A percentile compares a stretch with the other conserved stretches of the same genome.
These are phyloP conservation scores for Lithophane leautieri DNA, from an alignment of 2,888 invertebrate genomes.

Conservation along the genomic window DNA sequence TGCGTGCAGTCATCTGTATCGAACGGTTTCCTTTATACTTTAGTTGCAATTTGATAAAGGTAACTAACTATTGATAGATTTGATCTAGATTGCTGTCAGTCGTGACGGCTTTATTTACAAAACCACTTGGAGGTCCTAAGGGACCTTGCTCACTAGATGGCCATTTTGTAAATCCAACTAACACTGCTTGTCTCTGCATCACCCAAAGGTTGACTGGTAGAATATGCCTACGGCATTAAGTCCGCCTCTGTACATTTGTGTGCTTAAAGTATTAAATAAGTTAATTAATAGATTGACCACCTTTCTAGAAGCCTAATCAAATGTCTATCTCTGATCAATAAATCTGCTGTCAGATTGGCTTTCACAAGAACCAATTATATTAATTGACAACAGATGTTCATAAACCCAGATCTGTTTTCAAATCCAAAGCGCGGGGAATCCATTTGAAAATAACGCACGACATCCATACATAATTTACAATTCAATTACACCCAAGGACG, in stretches of 20 bases:
- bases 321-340: neutral
- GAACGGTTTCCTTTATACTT: slow-evolving; percentile 29
- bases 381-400: neutral
- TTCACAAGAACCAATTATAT: neutral
- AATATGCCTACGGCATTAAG: neutral
- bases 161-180: neutral
- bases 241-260: neutral
- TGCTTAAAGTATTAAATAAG: neutral
- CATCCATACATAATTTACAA: slow-evolving; percentile 42
- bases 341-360: neutral
- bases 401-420: slow-evolving; percentile 5
- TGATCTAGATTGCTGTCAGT: slow-evolving; percentile 1
- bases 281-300: neutral
- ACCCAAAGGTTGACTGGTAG: neutral
- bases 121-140: no score
- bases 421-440: slow-evolving; percentile 13
- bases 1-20: slow-evolving; percentile 47
- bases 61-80: slow-evolving; percentile 9
- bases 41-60: slow-evolving; percentile 20
- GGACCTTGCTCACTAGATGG: no score
- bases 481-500: slow-evolving; percentile 46
- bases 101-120: neutral
- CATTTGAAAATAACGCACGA: slow-evolving; percentile 26
- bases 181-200: neutral
- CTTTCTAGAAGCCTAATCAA: neutral